These are phyloP conservation scores for Drosophila yakuba DNA, from an alignment of 1,140 invertebrate species.

Conservation along the genomic window DNA sequence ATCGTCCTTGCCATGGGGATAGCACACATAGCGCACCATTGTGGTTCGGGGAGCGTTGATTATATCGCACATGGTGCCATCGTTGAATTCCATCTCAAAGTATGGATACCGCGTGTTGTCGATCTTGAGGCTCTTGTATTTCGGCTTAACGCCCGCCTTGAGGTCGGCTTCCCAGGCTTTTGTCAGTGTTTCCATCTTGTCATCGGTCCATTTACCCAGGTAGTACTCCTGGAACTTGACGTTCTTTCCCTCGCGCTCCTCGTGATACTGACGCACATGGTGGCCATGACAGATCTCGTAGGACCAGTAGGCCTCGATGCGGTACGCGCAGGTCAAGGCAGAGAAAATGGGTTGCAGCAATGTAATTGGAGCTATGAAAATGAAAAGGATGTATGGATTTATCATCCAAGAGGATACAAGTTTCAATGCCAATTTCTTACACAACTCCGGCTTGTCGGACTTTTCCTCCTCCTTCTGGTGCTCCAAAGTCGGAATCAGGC, in stretches of 20 bases:
- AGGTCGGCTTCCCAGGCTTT: conserved; percentile 84
- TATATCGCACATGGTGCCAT: conserved; percentile 96
- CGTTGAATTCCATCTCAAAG: conserved; percentile 91
- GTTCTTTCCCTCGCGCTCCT: conserved; percentile 95
- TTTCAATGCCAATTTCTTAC: conserved; percentile 38
- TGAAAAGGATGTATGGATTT: too few relatives aligned
- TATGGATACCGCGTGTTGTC: conserved; percentile 94
- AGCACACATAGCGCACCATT: conserved; percentile 93
- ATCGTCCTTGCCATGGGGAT: conserved; percentile 94
- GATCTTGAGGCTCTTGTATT: conserved; percentile 89
- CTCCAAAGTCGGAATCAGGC: conserved; percentile 89
- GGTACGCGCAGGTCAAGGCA: conserved; percentile 92
- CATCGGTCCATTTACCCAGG: conserved; percentile 90
- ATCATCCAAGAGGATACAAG: too few relatives aligned
- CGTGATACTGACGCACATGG: conserved; percentile 96
- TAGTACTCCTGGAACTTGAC: conserved; percentile 92
- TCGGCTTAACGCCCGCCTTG: conserved; percentile 84
- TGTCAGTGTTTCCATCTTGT: conserved; percentile 86
- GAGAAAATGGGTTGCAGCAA: conserved; percentile 91
- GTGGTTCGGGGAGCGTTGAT: conserved; percentile 92
- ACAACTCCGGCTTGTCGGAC: conserved; percentile 88
- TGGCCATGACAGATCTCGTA: conserved; percentile 98
- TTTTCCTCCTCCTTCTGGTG: conserved; percentile 86
- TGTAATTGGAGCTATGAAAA: conserved; percentile 88
- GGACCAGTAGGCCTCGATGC: conserved; percentile 97